Base-by-base conservation (phyloP, 2,888 invertebrate genomes). In the Sericinus montela region DNA sequence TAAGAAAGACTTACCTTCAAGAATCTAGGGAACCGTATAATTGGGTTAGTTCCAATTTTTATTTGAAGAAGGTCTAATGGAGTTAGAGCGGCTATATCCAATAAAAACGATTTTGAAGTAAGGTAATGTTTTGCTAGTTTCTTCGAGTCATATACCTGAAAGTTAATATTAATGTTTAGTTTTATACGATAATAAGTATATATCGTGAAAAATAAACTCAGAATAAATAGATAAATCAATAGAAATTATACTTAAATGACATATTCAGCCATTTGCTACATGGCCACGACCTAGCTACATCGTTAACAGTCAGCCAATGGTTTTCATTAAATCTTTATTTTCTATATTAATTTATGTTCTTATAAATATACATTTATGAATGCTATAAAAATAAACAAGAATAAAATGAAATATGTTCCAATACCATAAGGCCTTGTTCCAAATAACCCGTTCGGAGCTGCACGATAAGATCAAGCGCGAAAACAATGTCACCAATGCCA, bases 361-460 rank as follows among this genome's bases (percentile, higher is more conserved):
- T n/a, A n/a, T n/a, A n/a, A n/a, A n/a, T n/a, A n/a, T n/a, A n/a
- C n/a, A n/a, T n/a, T n/a, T n/a, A n/a, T n/a, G n/a, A n/a, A n/a
- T n/a, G n/a, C n/a, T n/a, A n/a, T n/a, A n/a, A n/a, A n/a, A n/a
- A n/a, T n/a, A n/a, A n/a, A n/a, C n/a, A n/a, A n/a, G n/a, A n/a
- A n/a, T n/a, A n/a, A n/a, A 19, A 19, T 3, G 19, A 19, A 2
- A 19, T 15, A 14, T 30, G 3, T 25, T 36, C n/a, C n/a, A n/a
- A n/a, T 68, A 91, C 95, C 94, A 98, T 97, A 14, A 98, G 91
- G 34, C 97, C 98, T 73, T 97, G 97, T 79, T 98, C 98, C 67
- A 98, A 88, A 78, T 98, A 98, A 13, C 98, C 98, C 37, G 98
- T 98, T 57, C 98, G 91, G 63, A 98, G 92, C 82, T 98, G 98